phyloP scores from a whole-genome alignment of 2,888 invertebrate genomes.

The Brenthis hecate region DNA sequence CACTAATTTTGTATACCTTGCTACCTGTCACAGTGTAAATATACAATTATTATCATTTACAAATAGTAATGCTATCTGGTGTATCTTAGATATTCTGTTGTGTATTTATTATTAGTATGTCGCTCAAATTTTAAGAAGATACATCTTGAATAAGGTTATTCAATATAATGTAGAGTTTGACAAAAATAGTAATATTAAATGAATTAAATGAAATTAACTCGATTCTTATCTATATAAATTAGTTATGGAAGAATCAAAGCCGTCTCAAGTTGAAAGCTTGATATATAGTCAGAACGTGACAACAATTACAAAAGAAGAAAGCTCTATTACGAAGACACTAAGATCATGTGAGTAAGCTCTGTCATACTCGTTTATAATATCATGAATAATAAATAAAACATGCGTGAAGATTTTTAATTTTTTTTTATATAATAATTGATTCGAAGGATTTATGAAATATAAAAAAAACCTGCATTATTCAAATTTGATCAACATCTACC shows the following conservation, averaged over 20 bases:
- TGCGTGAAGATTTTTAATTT: no score
- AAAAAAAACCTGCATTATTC: no score
- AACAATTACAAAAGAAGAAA: neutral
- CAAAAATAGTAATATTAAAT: no score
- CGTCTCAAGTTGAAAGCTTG: conserved; percentile 2
- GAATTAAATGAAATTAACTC: no score
- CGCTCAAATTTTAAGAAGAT: neutral
- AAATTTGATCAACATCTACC: no score
- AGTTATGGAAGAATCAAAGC: neutral
- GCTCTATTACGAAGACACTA: conserved; percentile 3
- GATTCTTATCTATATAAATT: neutral
- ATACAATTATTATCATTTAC: conserved; percentile 15
- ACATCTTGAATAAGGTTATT: neutral
- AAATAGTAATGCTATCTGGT: conserved; percentile 6
- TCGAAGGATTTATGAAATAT: no score
- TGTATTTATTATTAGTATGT: neutral
- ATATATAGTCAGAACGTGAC: neutral
- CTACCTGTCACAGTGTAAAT: conserved; percentile 3
- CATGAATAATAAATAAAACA: no score
- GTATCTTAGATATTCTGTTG: neutral
- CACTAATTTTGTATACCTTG: neutral
- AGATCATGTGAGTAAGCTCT: conserved; percentile 24
- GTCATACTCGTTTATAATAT: no score
- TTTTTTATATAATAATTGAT: no score
- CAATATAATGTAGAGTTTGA: no score